Percentiles rank a stretch among this genome's conserved stretches.
phyloP scores from a whole-genome alignment of 2,888 invertebrate genomes.

The Phlogophora meticulosa region DNA sequence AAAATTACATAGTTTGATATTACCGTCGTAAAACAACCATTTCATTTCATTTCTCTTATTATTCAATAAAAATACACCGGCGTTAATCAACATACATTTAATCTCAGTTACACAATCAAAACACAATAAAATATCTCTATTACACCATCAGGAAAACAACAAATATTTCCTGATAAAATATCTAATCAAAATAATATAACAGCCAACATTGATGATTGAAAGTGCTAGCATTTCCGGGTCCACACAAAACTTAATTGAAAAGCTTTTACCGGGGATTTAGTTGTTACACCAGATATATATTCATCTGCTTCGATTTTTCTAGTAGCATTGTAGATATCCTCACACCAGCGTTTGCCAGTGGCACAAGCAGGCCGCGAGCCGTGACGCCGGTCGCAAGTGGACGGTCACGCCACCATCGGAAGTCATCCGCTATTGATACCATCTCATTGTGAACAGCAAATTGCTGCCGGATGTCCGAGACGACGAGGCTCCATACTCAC shows the following conservation, averaged over 20 bases:
- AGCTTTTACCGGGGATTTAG: not conserved
- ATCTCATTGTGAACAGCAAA: conserved; percentile 89
- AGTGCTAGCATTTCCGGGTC: not conserved
- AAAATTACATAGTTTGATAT: too few relatives aligned
- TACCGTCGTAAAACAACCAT: too few relatives aligned
- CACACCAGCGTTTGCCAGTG: conserved; percentile 11
- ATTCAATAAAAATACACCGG: not conserved
- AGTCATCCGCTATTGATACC: conserved; percentile 89
- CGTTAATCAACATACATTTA: conserved; percentile 4
- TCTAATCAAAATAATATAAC: conserved; percentile 36
- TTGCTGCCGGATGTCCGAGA: conserved; percentile 88
- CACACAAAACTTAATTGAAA: conserved; percentile 4
- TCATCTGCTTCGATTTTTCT: not conserved
- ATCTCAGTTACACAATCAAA: conserved; percentile 32
- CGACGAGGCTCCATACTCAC: conserved; percentile 66
- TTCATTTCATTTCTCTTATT: too few relatives aligned
- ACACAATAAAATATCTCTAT: conserved; percentile 9
- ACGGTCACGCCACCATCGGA: conserved; percentile 86
- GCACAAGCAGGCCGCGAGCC: conserved; percentile 73
- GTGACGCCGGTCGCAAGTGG: conserved; percentile 89
- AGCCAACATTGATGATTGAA: conserved; percentile 31
- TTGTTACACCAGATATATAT: not conserved
- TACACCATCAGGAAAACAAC: conserved; percentile 27
- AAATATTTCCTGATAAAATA: conserved; percentile 42
- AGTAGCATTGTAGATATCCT: conserved; percentile 22